Evolutionary conservation across 2,888 invertebrate species (phyloP).

Genomic region (Dasysyrphus tricinctus): DNA sequence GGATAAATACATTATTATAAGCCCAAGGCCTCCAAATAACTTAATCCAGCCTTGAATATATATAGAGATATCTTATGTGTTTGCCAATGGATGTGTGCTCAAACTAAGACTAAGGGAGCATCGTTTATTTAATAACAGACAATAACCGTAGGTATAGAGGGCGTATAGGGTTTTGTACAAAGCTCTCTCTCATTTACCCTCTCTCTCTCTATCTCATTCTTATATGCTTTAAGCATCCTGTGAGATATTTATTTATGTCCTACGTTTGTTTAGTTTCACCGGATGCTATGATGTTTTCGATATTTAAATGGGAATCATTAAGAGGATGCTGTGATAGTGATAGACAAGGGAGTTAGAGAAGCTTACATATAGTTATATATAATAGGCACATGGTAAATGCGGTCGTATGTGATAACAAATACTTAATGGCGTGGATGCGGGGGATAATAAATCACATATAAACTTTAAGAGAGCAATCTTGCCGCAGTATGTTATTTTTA

Average conservation of each 20-base stretch:
- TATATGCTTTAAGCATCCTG: conserved; percentile 20
- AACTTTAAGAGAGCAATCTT: conserved; percentile 54
- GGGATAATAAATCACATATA: conserved; percentile 54
- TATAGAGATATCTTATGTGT: background rate
- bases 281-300: conserved; percentile 56
- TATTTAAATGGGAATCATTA: conserved; percentile 62
- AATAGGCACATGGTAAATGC: conserved; percentile 5
- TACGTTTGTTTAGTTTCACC: conserved; percentile 57
- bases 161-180: background rate
- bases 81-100: background rate
- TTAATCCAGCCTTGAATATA: background rate
- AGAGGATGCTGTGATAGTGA: conserved; percentile 30
- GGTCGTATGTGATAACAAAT: conserved; percentile 37
- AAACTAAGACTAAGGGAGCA: conserved; percentile 16
- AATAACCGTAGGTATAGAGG: background rate
- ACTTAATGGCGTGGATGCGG: conserved; percentile 11
- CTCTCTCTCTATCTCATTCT: background rate
- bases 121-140: conserved; percentile 40
- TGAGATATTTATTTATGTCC: conserved; percentile 52
- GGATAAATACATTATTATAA: background rate
- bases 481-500: conserved; percentile 35
- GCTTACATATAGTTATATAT: background rate
- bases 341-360: conserved; percentile 26
- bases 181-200: background rate
- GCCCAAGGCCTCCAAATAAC: background rate